Conservation (phyloP, 2,797 vertebrate species). For the Furcifer pardalis region DNA sequence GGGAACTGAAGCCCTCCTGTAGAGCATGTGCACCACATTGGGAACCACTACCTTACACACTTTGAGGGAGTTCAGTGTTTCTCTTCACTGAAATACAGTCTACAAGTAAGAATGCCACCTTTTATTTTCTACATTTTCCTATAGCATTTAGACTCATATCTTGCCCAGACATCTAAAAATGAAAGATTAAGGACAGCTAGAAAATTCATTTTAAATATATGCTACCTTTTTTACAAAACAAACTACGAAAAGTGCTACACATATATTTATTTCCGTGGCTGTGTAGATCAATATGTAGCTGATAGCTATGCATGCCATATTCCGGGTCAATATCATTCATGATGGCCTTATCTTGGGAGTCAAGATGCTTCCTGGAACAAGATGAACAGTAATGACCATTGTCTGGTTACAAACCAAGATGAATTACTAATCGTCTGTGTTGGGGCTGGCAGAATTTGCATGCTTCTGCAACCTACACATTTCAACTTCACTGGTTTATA, state of each 20-base stretch:
- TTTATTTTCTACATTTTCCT: background rate
- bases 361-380: constrained; percentile 75
- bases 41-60: too few relatives aligned
- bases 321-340: constrained; percentile 85
- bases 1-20: too few relatives aligned
- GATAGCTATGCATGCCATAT: constrained; percentile 88
- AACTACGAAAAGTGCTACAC: constrained; percentile 79
- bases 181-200: background rate
- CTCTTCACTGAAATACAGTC: background rate
- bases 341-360: constrained; percentile 62
- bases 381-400: background rate
- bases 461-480: background rate
- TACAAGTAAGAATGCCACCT: background rate
- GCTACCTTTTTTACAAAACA: constrained; percentile 87
- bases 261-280: constrained; percentile 75
- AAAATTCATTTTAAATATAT: background rate
- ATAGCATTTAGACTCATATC: background rate
- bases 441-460: background rate
- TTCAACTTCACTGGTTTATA: background rate
- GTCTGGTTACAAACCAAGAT: background rate
- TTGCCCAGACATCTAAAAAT: background rate
- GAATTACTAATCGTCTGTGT: background rate
- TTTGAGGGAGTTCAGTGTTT: background rate
- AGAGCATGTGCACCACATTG: too few relatives aligned
- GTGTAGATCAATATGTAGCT: constrained; percentile 85